Conservation (phyloP, 2,888 invertebrate species). For the Drosophila hamatofila region DNA sequence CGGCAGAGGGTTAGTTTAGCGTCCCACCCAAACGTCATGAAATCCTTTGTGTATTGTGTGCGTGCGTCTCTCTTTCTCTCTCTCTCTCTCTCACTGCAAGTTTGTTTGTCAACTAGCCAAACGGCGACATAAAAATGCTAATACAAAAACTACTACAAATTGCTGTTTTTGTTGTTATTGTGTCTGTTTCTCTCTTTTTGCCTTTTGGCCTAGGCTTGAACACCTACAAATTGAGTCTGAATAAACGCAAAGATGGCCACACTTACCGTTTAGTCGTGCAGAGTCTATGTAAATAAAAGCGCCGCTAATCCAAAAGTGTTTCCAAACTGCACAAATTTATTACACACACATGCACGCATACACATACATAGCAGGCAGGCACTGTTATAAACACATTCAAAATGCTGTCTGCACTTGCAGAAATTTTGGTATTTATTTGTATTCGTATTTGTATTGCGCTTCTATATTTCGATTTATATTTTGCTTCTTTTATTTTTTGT, state of each 20-base stretch:
- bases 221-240: conserved; percentile 55
- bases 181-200: conserved; percentile 4
- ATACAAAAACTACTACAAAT: conserved; percentile 77
- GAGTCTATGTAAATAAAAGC: conserved; percentile 51
- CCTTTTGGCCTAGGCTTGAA: conserved; percentile 20
- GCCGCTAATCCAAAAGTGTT: conserved; percentile 68
- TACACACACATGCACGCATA: conserved; percentile 39
- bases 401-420: conserved; percentile 45
- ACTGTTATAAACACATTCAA: conserved; percentile 41
- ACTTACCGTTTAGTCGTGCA: conserved; percentile 62
- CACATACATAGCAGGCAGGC: conserved; percentile 17
- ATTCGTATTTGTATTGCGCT: conserved; percentile 61
- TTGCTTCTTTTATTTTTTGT: conserved; percentile 21
- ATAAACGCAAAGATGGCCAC: conserved; percentile 49
- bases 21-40: conserved; percentile 72
- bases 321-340: conserved; percentile 43
- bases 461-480: conserved; percentile 59
- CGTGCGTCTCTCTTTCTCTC: conserved; percentile 26
- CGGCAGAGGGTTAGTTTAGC: conserved; percentile 62
- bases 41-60: conserved; percentile 72
- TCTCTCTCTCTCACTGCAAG: conserved; percentile 23
- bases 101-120: conserved; percentile 76
- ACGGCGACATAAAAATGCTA: conserved; percentile 74
- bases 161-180: conserved; percentile 45
- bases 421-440: conserved; percentile 55